phyloP scores from a whole-genome alignment of 2,888 invertebrate genomes.

The Epinotia bilunana region DNA sequence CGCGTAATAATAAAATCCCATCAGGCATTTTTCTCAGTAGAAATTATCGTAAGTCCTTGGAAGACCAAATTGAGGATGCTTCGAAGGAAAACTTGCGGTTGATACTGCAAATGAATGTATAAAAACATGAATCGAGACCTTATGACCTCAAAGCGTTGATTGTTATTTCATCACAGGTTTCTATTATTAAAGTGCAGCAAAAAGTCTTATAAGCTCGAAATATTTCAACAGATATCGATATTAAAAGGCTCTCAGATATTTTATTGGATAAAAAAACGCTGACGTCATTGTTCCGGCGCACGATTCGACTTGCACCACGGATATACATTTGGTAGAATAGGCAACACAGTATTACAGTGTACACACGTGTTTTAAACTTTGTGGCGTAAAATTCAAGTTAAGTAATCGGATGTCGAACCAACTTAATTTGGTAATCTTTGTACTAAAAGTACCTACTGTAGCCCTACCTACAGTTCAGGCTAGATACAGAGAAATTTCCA shows the following conservation, averaged over 20 bases:
- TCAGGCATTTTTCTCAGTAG: too few species aligned
- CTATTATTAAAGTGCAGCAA: conserved; percentile 53
- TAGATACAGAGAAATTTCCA: too few species aligned
- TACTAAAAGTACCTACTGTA: too few species aligned
- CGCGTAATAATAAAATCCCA: too few species aligned
- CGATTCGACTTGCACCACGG: conserved; percentile 44
- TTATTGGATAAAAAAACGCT: conserved; percentile 72
- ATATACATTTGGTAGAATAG: conserved; percentile 47
- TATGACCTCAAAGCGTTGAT: conserved; percentile 47
- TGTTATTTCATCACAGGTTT: conserved; percentile 55
- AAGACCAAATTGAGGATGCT: neutral
- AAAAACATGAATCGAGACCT: conserved; percentile 10
- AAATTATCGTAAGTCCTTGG: neutral
- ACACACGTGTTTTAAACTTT: too few species aligned
- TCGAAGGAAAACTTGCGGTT: neutral
- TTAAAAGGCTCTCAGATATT: conserved; percentile 65
- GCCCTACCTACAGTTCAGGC: too few species aligned
- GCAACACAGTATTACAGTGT: neutral
- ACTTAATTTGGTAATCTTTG: too few species aligned
- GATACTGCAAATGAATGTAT: neutral
- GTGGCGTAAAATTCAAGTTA: too few species aligned
- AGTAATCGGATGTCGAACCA: too few species aligned
- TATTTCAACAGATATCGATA: conserved; percentile 75
- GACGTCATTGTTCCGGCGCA: conserved; percentile 67
- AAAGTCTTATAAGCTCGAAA: conserved; percentile 67